Percentiles rank a stretch among this genome's conserved stretches.
phyloP scores from a whole-genome alignment of 2,888 invertebrate species.

The Chrysina gloriosa region DNA sequence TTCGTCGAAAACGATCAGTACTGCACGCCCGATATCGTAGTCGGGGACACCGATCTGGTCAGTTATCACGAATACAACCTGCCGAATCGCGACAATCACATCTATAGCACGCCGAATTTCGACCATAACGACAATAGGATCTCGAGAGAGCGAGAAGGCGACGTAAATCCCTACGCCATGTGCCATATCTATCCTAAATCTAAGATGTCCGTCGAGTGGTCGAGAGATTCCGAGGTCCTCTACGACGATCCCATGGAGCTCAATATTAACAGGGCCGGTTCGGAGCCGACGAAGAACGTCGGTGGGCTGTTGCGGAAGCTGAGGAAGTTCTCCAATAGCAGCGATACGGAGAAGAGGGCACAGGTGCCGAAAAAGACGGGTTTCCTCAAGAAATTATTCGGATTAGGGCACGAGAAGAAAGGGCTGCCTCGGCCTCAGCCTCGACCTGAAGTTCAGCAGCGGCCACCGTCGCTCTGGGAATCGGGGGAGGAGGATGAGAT shows the following conservation, averaged over 20 bases:
- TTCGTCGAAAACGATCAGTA: slow-evolving; percentile 41
- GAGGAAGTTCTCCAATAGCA: background rate
- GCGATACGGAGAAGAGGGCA: background rate
- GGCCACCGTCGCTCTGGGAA: no score
- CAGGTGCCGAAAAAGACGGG: slow-evolving; percentile 38
- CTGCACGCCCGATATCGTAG: slow-evolving; percentile 31
- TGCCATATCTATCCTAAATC: slow-evolving; percentile 39
- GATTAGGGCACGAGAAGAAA: slow-evolving; percentile 19
- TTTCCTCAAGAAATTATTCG: slow-evolving; percentile 44
- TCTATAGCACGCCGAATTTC: slow-evolving; percentile 40
- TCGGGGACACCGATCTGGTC: slow-evolving; percentile 25
- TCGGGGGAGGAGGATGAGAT: slow-evolving; percentile 48
- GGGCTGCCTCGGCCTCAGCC: no score
- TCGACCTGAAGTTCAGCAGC: no score
- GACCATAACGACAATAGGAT: slow-evolving; percentile 43
- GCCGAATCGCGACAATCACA: slow-evolving; percentile 31
- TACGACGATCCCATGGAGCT: slow-evolving; percentile 36
- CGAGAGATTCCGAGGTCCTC: background rate
- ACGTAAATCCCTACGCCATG: slow-evolving; percentile 41
- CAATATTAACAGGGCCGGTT: background rate
- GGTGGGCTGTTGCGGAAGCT: slow-evolving; percentile 5
- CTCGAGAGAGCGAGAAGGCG: background rate
- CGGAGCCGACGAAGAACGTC: background rate
- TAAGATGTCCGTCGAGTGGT: background rate
- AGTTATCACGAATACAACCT: slow-evolving; percentile 44